These are phyloP conservation scores for Moxostoma hubbsi DNA, from an alignment of 2,797 vertebrate species.

Conservation along the genomic window DNA sequence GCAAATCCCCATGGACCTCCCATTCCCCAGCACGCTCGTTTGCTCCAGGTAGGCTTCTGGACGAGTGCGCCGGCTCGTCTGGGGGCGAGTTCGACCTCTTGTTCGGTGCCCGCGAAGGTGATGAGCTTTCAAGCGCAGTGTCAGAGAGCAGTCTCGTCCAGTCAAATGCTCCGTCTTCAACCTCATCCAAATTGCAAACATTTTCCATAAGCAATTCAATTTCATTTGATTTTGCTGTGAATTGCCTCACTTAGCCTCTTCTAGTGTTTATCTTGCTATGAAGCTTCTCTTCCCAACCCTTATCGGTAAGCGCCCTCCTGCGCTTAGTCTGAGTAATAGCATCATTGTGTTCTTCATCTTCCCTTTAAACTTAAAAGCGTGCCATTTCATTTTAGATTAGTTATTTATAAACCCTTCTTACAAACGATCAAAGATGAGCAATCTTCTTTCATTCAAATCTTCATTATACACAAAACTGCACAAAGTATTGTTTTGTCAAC, in stretches of 20 bases:
- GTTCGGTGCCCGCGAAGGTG: no score
- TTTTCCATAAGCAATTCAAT: constrained; percentile 29
- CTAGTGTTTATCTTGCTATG: not conserved
- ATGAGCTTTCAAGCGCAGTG: no score
- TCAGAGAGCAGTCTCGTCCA: no score
- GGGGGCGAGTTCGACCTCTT: no score
- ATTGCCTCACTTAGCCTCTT: constrained; percentile 38
- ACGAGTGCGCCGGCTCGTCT: no score
- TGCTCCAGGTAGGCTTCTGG: no score
- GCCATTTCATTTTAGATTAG: not conserved
- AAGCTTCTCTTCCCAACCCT: constrained; percentile 30
- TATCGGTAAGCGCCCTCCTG: constrained; percentile 1
- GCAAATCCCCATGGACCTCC: no score
- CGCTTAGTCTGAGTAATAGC: not conserved
- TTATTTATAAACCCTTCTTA: no score
- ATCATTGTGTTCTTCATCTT: not conserved
- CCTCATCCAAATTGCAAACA: not conserved
- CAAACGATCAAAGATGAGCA: not conserved
- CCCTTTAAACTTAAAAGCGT: not conserved
- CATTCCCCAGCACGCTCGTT: no score
- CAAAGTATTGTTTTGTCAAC: no score
- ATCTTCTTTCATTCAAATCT: not conserved
- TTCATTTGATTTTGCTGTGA: constrained; percentile 37
- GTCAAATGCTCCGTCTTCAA: constrained; percentile 5
- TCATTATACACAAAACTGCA: no score